These are phyloP conservation scores for Hydropotes inermis DNA, from an alignment of 2,113 vertebrate species.

Conservation along the genomic window DNA sequence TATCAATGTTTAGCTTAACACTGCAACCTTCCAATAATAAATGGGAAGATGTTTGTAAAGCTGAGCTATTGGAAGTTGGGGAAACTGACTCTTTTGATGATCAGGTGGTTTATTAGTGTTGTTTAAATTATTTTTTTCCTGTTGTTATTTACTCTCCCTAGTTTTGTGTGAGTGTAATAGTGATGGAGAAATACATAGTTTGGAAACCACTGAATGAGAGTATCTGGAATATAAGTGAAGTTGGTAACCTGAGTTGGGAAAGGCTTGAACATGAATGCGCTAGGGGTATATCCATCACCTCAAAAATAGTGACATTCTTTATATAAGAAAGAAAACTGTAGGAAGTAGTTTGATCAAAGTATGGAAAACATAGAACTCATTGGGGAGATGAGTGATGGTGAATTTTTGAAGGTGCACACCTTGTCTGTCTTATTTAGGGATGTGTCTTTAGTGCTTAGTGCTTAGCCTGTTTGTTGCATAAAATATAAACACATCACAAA, in stretches of 20 bases:
- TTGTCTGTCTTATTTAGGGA: neutral
- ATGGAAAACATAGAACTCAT: neutral
- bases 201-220: neutral
- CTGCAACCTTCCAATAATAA: conserved; percentile 34
- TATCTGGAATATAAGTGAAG: neutral
- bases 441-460: neutral
- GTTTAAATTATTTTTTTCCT: conserved; percentile 11
- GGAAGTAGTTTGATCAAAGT: neutral
- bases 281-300: neutral
- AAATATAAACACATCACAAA: neutral
- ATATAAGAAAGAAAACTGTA: neutral
- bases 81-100: neutral
- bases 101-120: conserved; percentile 33
- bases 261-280: neutral
- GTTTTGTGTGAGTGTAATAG: neutral
- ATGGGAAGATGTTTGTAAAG: neutral
- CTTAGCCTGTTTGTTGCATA: neutral
- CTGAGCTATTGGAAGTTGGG: neutral
- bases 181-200: neutral
- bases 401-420: neutral
- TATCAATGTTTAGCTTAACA: conserved; percentile 32
- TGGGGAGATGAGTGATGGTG: neutral
- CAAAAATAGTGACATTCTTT: neutral
- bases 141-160: neutral
- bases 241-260: neutral